Evolutionary conservation across 2,797 vertebrate genomes (phyloP).

Genomic region (Natrix natrix): DNA sequence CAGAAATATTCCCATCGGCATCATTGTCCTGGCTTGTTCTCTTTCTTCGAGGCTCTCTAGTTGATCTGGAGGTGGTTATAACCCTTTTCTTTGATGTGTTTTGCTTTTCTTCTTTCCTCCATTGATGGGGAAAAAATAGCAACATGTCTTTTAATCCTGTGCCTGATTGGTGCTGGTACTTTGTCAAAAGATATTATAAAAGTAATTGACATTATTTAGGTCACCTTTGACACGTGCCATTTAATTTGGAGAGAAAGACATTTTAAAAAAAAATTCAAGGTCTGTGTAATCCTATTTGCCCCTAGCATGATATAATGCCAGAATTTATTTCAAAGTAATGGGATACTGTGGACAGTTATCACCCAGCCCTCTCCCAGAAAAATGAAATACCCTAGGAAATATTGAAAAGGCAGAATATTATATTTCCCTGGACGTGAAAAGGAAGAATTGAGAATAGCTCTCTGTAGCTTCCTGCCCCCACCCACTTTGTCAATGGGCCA

Average conservation of each 20-base stretch:
- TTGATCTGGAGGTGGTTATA: neutral
- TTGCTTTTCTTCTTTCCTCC: neutral
- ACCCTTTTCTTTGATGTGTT: neutral
- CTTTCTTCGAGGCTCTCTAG: neutral
- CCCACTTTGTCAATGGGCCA: too few relatives aligned
- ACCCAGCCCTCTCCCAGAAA: too few relatives aligned
- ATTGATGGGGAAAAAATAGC: neutral
- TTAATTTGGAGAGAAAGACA: neutral
- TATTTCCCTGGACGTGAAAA: too few relatives aligned
- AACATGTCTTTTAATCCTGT: neutral
- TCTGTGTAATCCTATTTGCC: too few relatives aligned
- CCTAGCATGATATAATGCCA: too few relatives aligned
- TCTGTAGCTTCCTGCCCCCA: too few relatives aligned
- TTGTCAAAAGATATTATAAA: neutral
- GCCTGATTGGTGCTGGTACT: neutral
- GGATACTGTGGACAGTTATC: too few relatives aligned
- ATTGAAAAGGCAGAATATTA: too few relatives aligned
- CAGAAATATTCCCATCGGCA: neutral
- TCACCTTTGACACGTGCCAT: neutral
- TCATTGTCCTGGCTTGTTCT: neutral
- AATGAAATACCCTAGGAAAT: too few relatives aligned
- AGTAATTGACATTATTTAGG: neutral
- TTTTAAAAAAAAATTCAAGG: neutral
- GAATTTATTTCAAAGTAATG: too few relatives aligned
- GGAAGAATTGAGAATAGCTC: too few relatives aligned